phyloP scores from a whole-genome alignment of 2,113 vertebrate genomes.

The Tursiops truncatus region DNA sequence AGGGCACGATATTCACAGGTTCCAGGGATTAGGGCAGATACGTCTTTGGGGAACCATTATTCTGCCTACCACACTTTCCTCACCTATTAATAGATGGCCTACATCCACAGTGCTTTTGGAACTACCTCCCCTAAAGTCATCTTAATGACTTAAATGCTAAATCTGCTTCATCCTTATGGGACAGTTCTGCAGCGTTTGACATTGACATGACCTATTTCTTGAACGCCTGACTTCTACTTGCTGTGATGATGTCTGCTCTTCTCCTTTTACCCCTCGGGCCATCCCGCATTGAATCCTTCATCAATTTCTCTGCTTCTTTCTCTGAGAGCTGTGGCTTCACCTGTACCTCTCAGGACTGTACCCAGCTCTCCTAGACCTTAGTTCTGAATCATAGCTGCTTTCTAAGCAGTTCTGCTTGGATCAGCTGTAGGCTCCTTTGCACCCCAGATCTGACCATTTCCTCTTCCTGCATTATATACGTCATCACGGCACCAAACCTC shows the following conservation, averaged over 20 bases:
- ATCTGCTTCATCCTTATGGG: neutral
- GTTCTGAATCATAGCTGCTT: neutral
- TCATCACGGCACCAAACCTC: neutral
- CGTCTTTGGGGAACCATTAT: neutral
- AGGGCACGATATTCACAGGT: neutral
- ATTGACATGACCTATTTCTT: neutral
- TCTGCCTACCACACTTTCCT: neutral
- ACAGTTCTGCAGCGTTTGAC: neutral
- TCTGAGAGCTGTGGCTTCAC: neutral
- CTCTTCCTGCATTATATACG: neutral
- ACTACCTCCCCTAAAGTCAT: neutral
- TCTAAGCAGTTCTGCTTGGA: neutral
- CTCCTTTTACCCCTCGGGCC: neutral
- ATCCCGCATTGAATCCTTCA: neutral
- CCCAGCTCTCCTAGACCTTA: neutral
- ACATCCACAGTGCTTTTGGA: neutral
- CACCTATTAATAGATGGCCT: neutral
- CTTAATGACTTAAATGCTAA: neutral
- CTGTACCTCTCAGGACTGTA: neutral
- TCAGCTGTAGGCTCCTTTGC: neutral
- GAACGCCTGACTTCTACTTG: neutral
- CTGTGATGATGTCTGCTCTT: neutral
- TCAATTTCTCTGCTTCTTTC: neutral
- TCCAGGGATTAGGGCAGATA: neutral
- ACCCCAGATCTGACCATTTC: neutral